These are phyloP conservation scores for Saguinus midas DNA, from an alignment of 2,113 vertebrate species.

Conservation along the genomic window DNA sequence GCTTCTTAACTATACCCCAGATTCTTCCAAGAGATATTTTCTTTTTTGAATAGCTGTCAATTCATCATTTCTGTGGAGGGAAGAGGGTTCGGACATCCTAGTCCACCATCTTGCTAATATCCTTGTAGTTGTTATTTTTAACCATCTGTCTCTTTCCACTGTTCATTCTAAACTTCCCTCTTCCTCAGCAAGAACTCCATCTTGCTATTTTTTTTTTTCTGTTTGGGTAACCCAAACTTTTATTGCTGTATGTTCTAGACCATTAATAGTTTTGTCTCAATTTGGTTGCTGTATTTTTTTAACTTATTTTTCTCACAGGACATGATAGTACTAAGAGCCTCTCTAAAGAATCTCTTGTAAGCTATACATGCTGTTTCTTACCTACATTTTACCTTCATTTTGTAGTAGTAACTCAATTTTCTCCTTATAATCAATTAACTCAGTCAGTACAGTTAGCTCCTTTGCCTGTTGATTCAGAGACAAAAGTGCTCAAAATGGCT, in stretches of 20 bases:
- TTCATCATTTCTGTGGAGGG: background rate
- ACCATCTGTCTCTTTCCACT: background rate
- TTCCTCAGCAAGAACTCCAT: background rate
- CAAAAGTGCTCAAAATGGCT: background rate
- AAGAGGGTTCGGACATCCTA: background rate
- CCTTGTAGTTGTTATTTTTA: background rate
- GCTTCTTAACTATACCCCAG: background rate
- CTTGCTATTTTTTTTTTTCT: background rate
- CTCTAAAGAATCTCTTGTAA: background rate
- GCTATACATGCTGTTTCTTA: background rate
- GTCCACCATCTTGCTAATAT: background rate
- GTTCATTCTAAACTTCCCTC: background rate
- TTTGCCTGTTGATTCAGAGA: background rate
- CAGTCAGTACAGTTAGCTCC: background rate
- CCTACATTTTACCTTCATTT: background rate
- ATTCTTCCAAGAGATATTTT: background rate
- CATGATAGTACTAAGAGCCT: background rate
- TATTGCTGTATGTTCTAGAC: background rate
- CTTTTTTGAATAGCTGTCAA: background rate
- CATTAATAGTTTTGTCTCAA: background rate
- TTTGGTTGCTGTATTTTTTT: background rate
- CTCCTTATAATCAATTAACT: background rate
- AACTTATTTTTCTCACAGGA: background rate
- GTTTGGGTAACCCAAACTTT: background rate
- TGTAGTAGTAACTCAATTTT: background rate